A percentile compares a stretch with the other conserved stretches of the same genome.
These are phyloP conservation scores for Pollimyrus isidori DNA, from an alignment of 2,113 vertebrate genomes.

Conservation along the genomic window DNA sequence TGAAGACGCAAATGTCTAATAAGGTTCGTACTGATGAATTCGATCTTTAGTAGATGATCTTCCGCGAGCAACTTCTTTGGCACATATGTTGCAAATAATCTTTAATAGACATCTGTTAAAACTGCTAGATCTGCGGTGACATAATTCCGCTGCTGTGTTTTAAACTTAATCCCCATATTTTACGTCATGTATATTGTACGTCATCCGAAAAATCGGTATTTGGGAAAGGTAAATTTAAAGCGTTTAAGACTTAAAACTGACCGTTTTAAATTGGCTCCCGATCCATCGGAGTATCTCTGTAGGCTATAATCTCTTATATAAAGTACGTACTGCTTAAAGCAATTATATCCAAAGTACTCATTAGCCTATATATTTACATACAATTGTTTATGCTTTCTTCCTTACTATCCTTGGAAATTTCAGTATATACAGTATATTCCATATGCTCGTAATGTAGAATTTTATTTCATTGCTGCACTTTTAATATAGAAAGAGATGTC, in stretches of 20 bases:
- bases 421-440: not conserved
- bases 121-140: not conserved
- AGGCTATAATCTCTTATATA: not conserved
- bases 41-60: not conserved
- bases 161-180: not conserved
- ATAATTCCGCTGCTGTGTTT: not conserved
- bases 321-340: not conserved
- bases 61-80: not conserved
- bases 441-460: not conserved
- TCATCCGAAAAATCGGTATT: not conserved
- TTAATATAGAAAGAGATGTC: not conserved
- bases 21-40: not conserved
- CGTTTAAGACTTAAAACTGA: not conserved
- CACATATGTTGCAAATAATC: not conserved
- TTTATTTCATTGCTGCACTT: not conserved
- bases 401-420: not conserved
- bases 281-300: not conserved
- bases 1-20: not conserved
- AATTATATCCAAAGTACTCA: not conserved
- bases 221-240: not conserved
- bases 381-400: not conserved
- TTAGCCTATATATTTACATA: not conserved
- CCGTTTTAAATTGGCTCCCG: not conserved
- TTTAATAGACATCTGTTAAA: not conserved
- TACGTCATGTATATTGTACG: not conserved